Conservation (phyloP, 2,797 vertebrate species). For the Anguilla marmorata region DNA sequence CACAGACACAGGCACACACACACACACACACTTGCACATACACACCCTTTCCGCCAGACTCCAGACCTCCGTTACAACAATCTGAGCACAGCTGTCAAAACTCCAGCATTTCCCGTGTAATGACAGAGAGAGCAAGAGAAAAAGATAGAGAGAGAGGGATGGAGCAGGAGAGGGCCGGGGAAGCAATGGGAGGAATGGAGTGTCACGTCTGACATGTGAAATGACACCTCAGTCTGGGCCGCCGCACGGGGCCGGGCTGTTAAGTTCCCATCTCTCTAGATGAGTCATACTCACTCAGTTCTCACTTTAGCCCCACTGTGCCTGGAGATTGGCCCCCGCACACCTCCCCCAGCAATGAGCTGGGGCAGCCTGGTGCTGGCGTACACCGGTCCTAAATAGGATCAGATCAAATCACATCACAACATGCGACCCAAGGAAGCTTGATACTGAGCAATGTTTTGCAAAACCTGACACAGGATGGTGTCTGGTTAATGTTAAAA, state of each 20-base stretch:
- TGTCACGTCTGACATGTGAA: slow-evolving; percentile 44
- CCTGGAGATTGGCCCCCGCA: neutral
- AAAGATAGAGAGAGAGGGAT: slow-evolving; percentile 20
- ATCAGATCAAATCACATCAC: neutral
- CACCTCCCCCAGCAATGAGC: neutral
- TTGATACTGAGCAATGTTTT: neutral
- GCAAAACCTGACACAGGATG: neutral
- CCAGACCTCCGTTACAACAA: slow-evolving; percentile 68
- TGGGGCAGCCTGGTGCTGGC: neutral
- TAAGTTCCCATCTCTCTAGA: neutral
- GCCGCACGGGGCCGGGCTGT: slow-evolving; percentile 37
- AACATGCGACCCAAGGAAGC: neutral
- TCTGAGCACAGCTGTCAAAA: slow-evolving; percentile 81
- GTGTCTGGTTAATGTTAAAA: neutral
- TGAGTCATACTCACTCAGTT: slow-evolving; percentile 10
- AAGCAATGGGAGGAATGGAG: slow-evolving; percentile 8
- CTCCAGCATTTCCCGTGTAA: slow-evolving; percentile 68
- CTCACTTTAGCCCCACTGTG: neutral
- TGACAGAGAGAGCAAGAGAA: slow-evolving; percentile 39
- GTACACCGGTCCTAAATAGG: neutral
- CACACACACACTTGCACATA: slow-evolving; percentile 43
- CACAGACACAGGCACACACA: slow-evolving; percentile 51
- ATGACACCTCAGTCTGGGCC: slow-evolving; percentile 51
- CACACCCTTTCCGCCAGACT: slow-evolving; percentile 63
- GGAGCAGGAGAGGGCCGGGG: neutral